Evolutionary conservation across 2,797 vertebrate species (phyloP), one percentile per base, ranked within the genome.

Genomic region (Oryzias dopingdopingensis): DNA sequence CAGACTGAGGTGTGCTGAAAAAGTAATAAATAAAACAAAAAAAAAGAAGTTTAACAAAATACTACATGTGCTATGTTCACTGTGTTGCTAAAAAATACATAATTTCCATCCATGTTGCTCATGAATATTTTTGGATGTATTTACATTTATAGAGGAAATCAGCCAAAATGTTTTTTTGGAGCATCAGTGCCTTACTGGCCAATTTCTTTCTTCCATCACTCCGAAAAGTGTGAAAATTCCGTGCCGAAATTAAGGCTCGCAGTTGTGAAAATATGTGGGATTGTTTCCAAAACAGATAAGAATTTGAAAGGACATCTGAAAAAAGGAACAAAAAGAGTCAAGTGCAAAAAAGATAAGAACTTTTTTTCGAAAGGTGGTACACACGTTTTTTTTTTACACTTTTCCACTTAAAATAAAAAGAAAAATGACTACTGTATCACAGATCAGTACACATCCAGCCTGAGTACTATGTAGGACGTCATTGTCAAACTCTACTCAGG

Each of bases 371-470:
- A 32, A 8, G 7, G 8, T 10, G 10, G 29, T 32, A 2, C 1
- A 7, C 29, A 10, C 8, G 8, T 32, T 32, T 32, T 49, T 22
- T 22, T 2, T 24, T 14, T 20, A 7, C 40, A 46, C 52, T 26
- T 3, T 37, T 48, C 24, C 55, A 53, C 52, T 48, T 47, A 14
- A 67, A 60, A 67, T 22, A 29, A 56, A 56, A 0, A 40, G 26
- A 60, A 20, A 8, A n/a, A 32, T 1, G 10, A 16, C 47, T 26
- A 16, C 42, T 47, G 40, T 49, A 57, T 32, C 63, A 43, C 42
- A 74, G 76, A 79, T 75, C 62, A 77, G 49, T 55, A 66, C 74
- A 66, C 52, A 17, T 43, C 66, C 45, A 52, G 53, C 57, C 62
- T 13, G 8, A 53, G 53, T 49, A 42, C 67, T 57, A 62, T 7